Evolutionary conservation across 2,888 invertebrate species (phyloP).

Genomic region (Conistra vaccinii): DNA sequence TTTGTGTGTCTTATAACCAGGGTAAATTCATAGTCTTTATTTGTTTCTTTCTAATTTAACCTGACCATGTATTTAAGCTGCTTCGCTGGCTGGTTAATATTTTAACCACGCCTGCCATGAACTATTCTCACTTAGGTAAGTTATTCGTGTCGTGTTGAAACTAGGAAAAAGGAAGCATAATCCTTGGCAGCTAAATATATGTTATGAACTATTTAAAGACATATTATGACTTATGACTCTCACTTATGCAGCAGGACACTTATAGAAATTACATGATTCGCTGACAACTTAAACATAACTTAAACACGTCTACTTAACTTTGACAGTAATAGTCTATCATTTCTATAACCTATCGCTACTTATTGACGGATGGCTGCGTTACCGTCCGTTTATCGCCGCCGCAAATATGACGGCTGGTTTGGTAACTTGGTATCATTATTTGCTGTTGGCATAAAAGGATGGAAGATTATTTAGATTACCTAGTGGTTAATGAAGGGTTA

Average conservation of each 20-base stretch:
- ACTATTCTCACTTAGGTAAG: not conserved
- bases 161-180: not conserved
- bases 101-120: too few relatives aligned
- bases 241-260: not conserved
- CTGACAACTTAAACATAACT: slow-evolving; percentile 18
- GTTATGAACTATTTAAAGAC: slow-evolving; percentile 1
- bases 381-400: slow-evolving; percentile 19
- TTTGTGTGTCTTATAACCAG: too few relatives aligned
- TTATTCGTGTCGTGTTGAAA: not conserved
- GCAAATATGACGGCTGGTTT: slow-evolving; percentile 34
- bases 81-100: too few relatives aligned
- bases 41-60: too few relatives aligned
- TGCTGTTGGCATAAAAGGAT: slow-evolving; percentile 8
- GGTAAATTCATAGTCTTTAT: too few relatives aligned
- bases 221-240: slow-evolving; percentile 12
- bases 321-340: slow-evolving; percentile 52
- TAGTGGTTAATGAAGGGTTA: not conserved
- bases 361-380: slow-evolving; percentile 17
- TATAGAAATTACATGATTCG: slow-evolving; percentile 25
- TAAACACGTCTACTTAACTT: slow-evolving; percentile 17
- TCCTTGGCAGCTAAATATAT: not conserved
- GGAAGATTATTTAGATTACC: not conserved
- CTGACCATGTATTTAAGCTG: too few relatives aligned
- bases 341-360: slow-evolving; percentile 11
- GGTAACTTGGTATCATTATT: slow-evolving; percentile 30